Evolutionary conservation across 2,888 invertebrate genomes (phyloP).

Genomic region (Drosophila ezoana): DNA sequence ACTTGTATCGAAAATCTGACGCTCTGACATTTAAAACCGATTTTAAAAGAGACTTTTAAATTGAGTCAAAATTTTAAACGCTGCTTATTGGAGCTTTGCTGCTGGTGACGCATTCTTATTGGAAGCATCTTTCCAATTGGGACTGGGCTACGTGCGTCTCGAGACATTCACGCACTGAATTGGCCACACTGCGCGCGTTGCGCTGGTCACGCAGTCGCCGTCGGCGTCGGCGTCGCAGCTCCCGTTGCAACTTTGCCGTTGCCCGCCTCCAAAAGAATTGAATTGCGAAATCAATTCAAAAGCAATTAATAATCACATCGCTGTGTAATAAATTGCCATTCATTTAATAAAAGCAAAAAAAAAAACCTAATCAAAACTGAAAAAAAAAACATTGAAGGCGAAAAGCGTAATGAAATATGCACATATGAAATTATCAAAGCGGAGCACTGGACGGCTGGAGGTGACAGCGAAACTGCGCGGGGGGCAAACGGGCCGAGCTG

Average conservation of each 20-base stretch:
- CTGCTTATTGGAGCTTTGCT: conserved; percentile 15
- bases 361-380: conserved; percentile 52
- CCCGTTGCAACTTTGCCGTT: neutral
- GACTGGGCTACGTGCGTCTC: conserved; percentile 62
- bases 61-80: conserved; percentile 7
- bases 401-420: conserved; percentile 50
- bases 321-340: conserved; percentile 78
- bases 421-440: conserved; percentile 50
- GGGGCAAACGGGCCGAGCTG: conserved; percentile 6
- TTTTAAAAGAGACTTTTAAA: conserved; percentile 6
- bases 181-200: conserved; percentile 59
- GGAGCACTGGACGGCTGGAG: conserved; percentile 21
- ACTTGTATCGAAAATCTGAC: neutral
- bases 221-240: conserved; percentile 22
- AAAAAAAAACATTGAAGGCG: conserved; percentile 58
- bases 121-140: conserved; percentile 37
- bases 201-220: conserved; percentile 68
- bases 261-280: conserved; percentile 31
- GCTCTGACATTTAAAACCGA: conserved; percentile 8
- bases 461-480: conserved; percentile 2
- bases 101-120: conserved; percentile 42
- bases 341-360: conserved; percentile 50
- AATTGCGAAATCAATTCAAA: conserved; percentile 64
- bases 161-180: conserved; percentile 47
- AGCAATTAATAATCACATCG: conserved; percentile 76